phyloP scores from a whole-genome alignment of 2,797 vertebrate species.

The Cossypha polioptera region DNA sequence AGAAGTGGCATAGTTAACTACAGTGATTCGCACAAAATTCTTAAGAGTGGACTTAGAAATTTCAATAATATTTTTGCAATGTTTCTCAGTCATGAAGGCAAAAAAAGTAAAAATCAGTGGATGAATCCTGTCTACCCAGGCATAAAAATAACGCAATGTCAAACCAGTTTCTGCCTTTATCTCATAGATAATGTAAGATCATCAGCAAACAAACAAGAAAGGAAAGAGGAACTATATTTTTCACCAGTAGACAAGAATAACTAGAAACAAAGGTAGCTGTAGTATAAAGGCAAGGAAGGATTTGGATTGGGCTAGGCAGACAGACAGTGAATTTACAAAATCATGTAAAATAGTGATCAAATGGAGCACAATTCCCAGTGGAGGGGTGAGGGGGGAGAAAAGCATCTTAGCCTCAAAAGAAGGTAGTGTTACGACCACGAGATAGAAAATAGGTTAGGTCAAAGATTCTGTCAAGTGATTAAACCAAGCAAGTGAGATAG shows the following conservation, averaged over 20 bases:
- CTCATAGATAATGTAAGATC: neutral
- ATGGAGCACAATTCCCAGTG: neutral
- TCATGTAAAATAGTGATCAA: neutral
- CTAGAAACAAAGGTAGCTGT: neutral
- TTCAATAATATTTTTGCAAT: neutral
- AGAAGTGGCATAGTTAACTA: neutral
- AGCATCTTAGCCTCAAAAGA: neutral
- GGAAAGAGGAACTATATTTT: neutral
- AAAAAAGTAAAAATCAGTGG: neutral
- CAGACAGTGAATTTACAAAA: neutral
- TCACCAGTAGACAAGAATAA: neutral
- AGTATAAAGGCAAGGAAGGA: neutral
- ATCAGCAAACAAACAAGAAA: neutral
- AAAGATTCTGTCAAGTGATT: neutral
- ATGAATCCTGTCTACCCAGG: neutral
- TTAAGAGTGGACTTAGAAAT: neutral
- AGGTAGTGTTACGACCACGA: neutral
- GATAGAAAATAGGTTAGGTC: neutral
- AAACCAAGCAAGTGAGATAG: neutral
- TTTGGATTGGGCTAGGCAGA: neutral
- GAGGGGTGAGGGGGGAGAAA: neutral
- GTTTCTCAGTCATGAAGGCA: neutral
- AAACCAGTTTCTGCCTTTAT: neutral
- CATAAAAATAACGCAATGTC: neutral
- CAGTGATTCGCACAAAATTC: neutral